A percentile compares a stretch with the other conserved stretches of the same genome.
These are phyloP conservation scores for Synanceia verrucosa DNA, from an alignment of 2,797 vertebrate genomes.

Conservation along the genomic window DNA sequence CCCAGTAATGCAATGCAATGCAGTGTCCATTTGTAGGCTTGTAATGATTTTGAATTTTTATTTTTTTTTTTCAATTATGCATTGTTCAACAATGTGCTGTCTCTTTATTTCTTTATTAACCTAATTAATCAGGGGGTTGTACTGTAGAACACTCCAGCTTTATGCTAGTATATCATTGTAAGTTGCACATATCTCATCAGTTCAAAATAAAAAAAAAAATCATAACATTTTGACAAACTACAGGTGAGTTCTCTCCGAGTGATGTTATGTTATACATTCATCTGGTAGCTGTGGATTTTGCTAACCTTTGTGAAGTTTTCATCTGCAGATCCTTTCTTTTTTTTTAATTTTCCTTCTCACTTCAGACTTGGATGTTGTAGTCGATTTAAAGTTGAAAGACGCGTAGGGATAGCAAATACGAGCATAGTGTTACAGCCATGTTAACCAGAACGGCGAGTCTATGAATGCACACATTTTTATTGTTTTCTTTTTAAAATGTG, in stretches of 20 bases:
- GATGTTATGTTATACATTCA: neutral
- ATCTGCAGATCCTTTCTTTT: conserved; percentile 14
- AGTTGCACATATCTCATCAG: neutral
- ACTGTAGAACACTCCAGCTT: neutral
- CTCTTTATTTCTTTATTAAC: neutral
- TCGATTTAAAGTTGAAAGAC: neutral
- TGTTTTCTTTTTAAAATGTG: neutral
- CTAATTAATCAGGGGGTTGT: neutral
- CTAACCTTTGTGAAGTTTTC: neutral
- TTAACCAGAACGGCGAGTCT: neutral
- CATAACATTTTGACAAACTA: neutral
- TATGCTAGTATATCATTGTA: neutral
- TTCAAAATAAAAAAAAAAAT: neutral
- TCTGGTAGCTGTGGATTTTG: neutral
- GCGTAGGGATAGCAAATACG: neutral
- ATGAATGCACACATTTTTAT: neutral
- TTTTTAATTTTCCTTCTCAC: neutral
- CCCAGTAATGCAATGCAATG: conserved; percentile 33
- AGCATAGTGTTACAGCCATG: neutral
- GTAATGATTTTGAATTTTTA: conserved; percentile 21
- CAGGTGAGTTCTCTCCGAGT: neutral
- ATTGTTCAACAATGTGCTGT: neutral
- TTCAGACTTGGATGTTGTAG: neutral
- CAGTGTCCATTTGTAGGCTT: neutral
- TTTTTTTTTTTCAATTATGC: neutral